Conservation (phyloP, 2,113 vertebrate species). For the Tupaia tana region DNA sequence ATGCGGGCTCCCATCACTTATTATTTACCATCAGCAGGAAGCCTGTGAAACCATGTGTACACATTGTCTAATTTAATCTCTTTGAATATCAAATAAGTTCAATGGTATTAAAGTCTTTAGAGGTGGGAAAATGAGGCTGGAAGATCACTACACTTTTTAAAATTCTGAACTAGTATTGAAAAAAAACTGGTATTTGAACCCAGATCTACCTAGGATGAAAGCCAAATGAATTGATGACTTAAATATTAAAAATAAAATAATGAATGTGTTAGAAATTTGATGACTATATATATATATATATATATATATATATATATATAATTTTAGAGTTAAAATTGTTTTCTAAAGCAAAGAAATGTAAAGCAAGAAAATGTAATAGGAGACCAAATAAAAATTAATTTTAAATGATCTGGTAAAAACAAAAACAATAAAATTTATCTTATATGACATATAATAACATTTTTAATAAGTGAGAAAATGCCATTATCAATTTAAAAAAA, state of each 20-base stretch:
- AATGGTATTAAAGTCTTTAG: background rate
- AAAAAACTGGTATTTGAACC: background rate
- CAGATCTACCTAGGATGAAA: background rate
- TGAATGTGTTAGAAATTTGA: background rate
- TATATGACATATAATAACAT: background rate
- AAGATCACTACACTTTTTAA: background rate
- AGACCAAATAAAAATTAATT: background rate
- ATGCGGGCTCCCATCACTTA: background rate
- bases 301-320: too few relatives aligned
- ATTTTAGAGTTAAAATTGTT: background rate
- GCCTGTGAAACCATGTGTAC: background rate
- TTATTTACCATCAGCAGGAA: background rate
- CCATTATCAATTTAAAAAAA: background rate
- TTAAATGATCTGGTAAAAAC: background rate
- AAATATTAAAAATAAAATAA: slow-evolving; percentile 33
- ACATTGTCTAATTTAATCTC: background rate
- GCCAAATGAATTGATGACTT: background rate
- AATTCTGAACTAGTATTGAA: background rate
- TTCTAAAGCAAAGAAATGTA: background rate
- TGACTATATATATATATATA: background rate
- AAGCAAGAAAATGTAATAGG: background rate
- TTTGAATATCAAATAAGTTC: background rate
- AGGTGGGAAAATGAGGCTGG: background rate
- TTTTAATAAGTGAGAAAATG: background rate
- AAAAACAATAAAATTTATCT: background rate